Conservation (phyloP, 2,888 invertebrate genomes). For the Epirrita christyi region DNA sequence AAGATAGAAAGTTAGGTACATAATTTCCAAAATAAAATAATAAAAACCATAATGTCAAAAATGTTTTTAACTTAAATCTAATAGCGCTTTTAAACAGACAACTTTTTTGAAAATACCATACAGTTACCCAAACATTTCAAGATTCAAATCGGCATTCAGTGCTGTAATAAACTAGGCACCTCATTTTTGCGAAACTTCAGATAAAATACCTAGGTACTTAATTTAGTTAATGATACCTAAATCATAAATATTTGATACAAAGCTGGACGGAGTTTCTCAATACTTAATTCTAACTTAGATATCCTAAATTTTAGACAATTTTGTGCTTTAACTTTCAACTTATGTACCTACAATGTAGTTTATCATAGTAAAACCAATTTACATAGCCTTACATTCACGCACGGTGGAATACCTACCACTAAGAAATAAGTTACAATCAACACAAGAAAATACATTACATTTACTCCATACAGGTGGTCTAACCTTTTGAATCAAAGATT, state of each 20-base stretch:
- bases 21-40: slow-evolving; percentile 1
- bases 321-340: slow-evolving; percentile 4
- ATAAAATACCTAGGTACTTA: neutral
- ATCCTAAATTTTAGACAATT: neutral
- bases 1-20: neutral
- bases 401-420: neutral
- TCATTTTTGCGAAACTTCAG: neutral
- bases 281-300: neutral
- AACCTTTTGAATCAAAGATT: too few relatives aligned
- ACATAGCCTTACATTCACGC: neutral
- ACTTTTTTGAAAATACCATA: too few relatives aligned
- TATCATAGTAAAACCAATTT: too few relatives aligned
- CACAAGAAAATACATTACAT: neutral
- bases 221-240: neutral
- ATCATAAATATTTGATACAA: neutral
- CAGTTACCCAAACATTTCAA: too few relatives aligned
- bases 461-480: neutral
- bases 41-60: neutral
- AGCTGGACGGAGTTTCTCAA: slow-evolving; percentile 1
- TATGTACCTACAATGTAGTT: neutral
- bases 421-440: neutral
- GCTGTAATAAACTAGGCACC: too few relatives aligned
- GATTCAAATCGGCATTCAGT: too few relatives aligned
- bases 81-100: too few relatives aligned
- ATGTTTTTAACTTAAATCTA: too few relatives aligned